Percentiles rank a stretch among this genome's conserved stretches.
phyloP scores from a whole-genome alignment of 2,797 vertebrate species.

The Acipenser ruthenus region DNA sequence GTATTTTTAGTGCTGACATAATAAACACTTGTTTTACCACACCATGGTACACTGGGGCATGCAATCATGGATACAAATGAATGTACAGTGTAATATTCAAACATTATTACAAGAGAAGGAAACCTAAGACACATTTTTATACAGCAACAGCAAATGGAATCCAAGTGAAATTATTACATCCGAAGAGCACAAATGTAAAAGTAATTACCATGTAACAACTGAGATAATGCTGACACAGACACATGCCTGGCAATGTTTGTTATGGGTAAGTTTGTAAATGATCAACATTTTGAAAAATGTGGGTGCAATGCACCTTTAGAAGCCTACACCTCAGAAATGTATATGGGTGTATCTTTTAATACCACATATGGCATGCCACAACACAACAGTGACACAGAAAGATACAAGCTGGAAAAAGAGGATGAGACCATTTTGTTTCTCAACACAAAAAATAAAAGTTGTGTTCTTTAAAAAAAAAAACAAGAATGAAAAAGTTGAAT shows the following conservation, averaged over 20 bases:
- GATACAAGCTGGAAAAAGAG: conserved; percentile 6
- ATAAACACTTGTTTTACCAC: background rate
- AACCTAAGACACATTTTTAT: no score
- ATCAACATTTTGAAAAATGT: no score
- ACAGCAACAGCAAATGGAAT: no score
- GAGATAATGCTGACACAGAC: background rate
- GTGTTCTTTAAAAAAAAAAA: background rate
- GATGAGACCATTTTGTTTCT: background rate
- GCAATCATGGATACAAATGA: background rate
- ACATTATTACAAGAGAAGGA: no score
- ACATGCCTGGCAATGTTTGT: conserved; percentile 4
- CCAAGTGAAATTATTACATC: no score
- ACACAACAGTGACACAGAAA: background rate
- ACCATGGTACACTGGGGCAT: background rate
- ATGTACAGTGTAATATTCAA: no score
- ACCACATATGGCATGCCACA: background rate
- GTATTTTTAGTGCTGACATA: no score
- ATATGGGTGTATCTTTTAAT: no score
- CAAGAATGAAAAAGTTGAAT: conserved; percentile 19
- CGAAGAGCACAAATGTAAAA: background rate
- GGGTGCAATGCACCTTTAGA: no score
- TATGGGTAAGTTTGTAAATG: background rate
- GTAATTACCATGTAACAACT: background rate
- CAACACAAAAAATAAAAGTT: no score
- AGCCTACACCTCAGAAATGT: no score